Base-by-base conservation (phyloP, 2,113 vertebrate genomes). In the Malurus alboscapulatus region DNA sequence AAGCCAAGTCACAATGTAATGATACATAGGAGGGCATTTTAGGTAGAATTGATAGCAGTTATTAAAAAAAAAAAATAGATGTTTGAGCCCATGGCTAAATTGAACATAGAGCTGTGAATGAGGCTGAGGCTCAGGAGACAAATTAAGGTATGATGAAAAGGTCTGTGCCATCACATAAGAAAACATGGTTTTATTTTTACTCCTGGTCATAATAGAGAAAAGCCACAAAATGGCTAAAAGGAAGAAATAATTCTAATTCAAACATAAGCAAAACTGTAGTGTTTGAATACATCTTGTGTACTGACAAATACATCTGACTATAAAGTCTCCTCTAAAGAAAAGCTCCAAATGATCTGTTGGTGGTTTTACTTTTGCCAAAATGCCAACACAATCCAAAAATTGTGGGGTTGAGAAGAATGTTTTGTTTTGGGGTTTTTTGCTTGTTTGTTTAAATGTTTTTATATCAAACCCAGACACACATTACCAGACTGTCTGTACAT, bases 91-190 rank as follows among this genome's bases (percentile, higher is more conserved):
- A 71, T 0, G 3, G 75, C 81, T 84, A 95, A 79, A 94, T 12
- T 45, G 83, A 84, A 91, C 67, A 42, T 29, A 21, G 55, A 80
- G 66, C 71, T 90, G 75, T 80, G 91, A 90, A 73, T 27, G 74
- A 93, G 76, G 40, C 61, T 78, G 17, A 12, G 61, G 38, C 68
- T 87, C 48, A 1, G 45, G 94, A 90, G 84, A 93, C 30, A 90
- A 90, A 88, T 93, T 92, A 88, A 93, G 50, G 45, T 71, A 72
- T 59, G 84, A 92, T 90, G 75, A 87, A 88, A 94, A 80, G 48
- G 44, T 74, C 83, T 71, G n/a, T 63, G 61, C 48, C 59, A 92
- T 88, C 76, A 63, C 44, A 77, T 80, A 90, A 77, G 38, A 86
- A 92, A 93, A 87, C 24, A 50, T 19, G 69, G 32, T 34, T 90